These are phyloP conservation scores for Scopus umbretta DNA, from an alignment of 2,113 vertebrate species.

Conservation along the genomic window DNA sequence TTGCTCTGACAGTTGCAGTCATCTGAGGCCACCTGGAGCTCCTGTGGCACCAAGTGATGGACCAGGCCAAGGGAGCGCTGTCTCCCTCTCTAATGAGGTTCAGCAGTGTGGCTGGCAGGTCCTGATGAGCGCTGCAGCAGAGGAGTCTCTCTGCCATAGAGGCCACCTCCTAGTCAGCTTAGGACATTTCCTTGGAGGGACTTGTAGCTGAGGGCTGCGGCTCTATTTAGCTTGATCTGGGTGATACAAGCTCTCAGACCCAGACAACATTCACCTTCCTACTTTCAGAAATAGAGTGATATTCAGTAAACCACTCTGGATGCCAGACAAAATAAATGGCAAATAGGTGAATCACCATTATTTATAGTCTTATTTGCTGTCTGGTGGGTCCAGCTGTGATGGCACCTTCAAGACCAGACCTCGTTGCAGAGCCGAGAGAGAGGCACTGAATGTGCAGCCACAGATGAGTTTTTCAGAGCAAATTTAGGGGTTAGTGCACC, in stretches of 20 bases:
- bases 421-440: neutral
- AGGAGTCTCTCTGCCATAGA: neutral
- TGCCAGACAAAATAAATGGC: neutral
- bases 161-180: neutral
- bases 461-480: neutral
- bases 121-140: accelerated
- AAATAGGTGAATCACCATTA: neutral
- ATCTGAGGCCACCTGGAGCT: neutral
- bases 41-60: neutral
- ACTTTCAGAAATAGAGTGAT: neutral
- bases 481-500: neutral
- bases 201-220: neutral
- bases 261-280: neutral
- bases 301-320: neutral
- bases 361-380: neutral
- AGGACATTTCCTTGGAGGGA: neutral
- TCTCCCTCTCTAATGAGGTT: neutral
- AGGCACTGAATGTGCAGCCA: neutral
- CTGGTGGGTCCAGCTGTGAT: neutral
- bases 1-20: neutral
- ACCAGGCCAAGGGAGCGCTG: neutral
- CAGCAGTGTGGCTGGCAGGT: neutral
- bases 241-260: neutral
- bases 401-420: neutral
- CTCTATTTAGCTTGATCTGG: neutral